Evolutionary conservation across 1,140 invertebrate genomes (phyloP).

Genomic region (Pogonomyrmex barbatus): DNA sequence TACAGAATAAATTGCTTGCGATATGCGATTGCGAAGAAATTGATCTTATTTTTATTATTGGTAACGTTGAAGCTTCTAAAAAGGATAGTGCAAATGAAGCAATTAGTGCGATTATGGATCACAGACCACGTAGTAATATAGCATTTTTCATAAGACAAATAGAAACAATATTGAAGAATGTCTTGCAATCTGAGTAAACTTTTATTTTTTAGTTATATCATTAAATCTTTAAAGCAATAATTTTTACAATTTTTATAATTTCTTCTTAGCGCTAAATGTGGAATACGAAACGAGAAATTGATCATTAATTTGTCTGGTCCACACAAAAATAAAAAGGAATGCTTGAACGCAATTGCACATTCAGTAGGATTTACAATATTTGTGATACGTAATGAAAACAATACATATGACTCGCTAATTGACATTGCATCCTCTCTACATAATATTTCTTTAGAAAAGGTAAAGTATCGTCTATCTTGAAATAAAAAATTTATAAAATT

Average conservation of each 20-base stretch:
- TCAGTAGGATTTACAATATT: no score
- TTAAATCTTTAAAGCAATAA: background rate
- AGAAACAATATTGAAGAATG: background rate
- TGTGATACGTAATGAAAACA: background rate
- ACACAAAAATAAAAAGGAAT: background rate
- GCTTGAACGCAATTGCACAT: background rate
- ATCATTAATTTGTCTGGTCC: background rate
- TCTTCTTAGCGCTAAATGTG: background rate
- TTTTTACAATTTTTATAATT: background rate
- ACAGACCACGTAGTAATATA: background rate
- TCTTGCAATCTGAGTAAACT: background rate
- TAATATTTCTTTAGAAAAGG: background rate
- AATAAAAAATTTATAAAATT: background rate
- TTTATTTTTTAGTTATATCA: background rate
- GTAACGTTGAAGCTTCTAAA: no score
- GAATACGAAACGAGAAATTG: background rate
- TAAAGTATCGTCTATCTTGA: background rate
- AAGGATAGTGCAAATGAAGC: background rate
- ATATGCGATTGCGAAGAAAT: background rate
- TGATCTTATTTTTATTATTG: constrained; percentile 6
- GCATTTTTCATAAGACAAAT: background rate
- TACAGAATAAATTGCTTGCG: background rate
- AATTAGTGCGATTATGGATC: background rate
- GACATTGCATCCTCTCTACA: background rate
- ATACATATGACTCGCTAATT: background rate